Evolutionary conservation across 2,797 vertebrate species (phyloP).

Genomic region (Propithecus perrieri): DNA sequence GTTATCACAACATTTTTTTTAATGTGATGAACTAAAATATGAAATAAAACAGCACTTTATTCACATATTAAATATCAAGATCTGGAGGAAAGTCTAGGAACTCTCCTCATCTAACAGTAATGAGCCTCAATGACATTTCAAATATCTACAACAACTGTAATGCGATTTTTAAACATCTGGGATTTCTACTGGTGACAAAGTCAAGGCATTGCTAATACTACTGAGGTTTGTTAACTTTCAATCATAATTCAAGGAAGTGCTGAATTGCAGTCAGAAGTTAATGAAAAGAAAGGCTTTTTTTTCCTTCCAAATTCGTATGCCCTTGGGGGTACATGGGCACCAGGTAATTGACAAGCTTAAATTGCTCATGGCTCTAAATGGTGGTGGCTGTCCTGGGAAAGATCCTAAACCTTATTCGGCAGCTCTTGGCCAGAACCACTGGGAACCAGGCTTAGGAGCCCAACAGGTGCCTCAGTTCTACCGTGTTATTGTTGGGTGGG

Average conservation of each 20-base stretch:
- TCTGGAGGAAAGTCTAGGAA: neutral
- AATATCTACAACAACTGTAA: neutral
- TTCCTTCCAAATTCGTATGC: neutral
- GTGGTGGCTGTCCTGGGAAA: neutral
- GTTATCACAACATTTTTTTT: neutral
- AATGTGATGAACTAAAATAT: neutral
- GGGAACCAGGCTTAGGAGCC: neutral
- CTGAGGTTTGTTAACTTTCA: neutral
- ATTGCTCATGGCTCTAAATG: neutral
- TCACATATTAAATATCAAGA: too few species aligned
- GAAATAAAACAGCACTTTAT: neutral
- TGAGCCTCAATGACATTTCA: neutral
- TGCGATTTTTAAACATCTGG: neutral
- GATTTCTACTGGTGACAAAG: neutral
- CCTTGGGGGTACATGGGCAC: rapidly evolving
- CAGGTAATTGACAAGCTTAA: neutral
- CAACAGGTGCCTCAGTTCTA: rapidly evolving
- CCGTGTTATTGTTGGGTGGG: too few species aligned
- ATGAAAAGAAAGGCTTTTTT: neutral
- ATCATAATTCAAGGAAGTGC: neutral
- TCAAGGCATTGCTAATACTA: neutral
- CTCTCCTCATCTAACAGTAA: neutral
- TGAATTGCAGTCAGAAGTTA: neutral
- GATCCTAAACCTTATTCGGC: neutral
- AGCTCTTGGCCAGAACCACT: neutral